Percentiles rank a stretch among this genome's conserved stretches.
Evolutionary conservation across 1,140 invertebrate genomes (phyloP).

Genomic region (Ceratina calcarata): DNA sequence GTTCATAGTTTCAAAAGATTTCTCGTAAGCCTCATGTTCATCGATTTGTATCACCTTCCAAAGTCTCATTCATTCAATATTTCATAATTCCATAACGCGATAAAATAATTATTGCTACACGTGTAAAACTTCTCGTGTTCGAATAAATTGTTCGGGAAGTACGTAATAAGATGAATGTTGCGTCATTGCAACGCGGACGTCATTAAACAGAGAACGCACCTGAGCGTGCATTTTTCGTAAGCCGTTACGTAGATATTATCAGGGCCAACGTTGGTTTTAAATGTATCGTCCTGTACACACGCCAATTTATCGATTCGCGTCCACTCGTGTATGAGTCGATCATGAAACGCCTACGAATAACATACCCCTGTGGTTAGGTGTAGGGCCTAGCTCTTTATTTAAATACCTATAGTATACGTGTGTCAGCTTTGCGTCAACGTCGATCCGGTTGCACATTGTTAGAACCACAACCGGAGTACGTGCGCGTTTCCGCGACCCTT

Average conservation of each 20-base stretch:
- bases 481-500: constrained; percentile 24
- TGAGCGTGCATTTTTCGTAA: constrained; percentile 13
- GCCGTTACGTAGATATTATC: constrained; percentile 7
- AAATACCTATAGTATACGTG: constrained; percentile 37
- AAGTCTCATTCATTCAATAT: no score
- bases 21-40: no score
- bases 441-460: constrained; percentile 16
- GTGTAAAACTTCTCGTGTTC: no score
- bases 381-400: background rate
- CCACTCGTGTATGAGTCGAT: constrained; percentile 22
- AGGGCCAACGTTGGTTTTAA: constrained; percentile 1
- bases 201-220: constrained; percentile 18
- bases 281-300: constrained; percentile 28
- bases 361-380: background rate
- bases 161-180: constrained; percentile 13
- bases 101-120: no score
- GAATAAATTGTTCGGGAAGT: no score
- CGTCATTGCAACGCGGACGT: constrained; percentile 35
- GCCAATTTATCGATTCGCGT: constrained; percentile 58
- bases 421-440: constrained; percentile 51
- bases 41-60: no score
- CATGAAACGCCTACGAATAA: constrained; percentile 21
- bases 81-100: no score
- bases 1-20: no score
- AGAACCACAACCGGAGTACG: constrained; percentile 7